Evolutionary conservation across 1,140 invertebrate genomes (phyloP).

Genomic region (Rhagoletis pomonella): DNA sequence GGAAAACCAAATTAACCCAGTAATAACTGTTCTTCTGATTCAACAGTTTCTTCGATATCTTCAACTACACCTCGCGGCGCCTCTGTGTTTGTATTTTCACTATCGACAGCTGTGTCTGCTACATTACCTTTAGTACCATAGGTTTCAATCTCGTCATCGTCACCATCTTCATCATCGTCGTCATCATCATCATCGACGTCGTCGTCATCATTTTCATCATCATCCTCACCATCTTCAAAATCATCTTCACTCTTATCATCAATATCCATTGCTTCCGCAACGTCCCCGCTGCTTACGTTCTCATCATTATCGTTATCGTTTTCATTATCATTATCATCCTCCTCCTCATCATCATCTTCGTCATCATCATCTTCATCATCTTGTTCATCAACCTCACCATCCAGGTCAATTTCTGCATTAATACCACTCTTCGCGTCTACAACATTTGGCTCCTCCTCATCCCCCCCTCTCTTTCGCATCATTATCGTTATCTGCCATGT

Average conservation of each 20-base stretch:
- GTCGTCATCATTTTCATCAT: constrained; percentile 26
- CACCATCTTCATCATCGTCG: neutral
- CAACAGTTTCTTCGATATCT: constrained; percentile 53
- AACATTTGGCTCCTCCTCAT: neutral
- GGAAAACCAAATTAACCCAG: constrained; percentile 48
- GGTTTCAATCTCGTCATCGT: constrained; percentile 1
- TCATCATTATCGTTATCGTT: neutral
- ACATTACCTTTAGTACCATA: neutral
- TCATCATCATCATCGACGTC: constrained; percentile 38
- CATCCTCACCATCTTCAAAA: neutral
- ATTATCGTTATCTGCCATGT: neutral
- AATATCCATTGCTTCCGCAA: neutral
- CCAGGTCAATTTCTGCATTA: neutral
- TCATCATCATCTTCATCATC: neutral
- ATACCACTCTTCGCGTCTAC: neutral
- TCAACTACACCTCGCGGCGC: neutral
- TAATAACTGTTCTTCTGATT: constrained; percentile 55
- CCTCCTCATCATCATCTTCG: constrained; percentile 5
- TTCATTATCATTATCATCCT: constrained; percentile 29
- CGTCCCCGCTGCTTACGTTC: neutral
- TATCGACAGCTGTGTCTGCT: constrained; percentile 20
- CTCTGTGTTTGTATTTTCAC: constrained; percentile 44
- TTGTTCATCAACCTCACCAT: neutral
- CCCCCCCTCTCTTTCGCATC: neutral
- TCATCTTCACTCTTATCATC: neutral